Evolutionary conservation across 2,888 invertebrate genomes (phyloP).

Genomic region (Matsumyia berberina): DNA sequence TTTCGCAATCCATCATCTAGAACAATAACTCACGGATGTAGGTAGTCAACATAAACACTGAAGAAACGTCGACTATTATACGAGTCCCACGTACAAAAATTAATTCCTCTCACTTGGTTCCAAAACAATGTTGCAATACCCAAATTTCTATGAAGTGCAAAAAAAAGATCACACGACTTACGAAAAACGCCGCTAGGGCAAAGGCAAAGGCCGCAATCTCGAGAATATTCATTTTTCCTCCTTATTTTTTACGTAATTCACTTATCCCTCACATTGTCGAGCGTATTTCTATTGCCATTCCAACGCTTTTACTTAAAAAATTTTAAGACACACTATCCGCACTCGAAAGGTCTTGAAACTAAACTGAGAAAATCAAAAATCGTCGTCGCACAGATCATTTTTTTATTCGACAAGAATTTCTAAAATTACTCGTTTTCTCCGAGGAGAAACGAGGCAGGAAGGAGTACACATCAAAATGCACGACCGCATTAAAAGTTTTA

Average conservation of each 20-base stretch:
- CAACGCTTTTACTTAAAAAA: slow-evolving; percentile 3
- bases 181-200: slow-evolving; percentile 56
- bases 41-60: slow-evolving; percentile 10
- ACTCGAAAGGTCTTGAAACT: slow-evolving; percentile 51
- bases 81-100: slow-evolving; percentile 11
- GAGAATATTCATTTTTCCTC: slow-evolving; percentile 47
- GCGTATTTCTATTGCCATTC: background rate
- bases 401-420: slow-evolving; percentile 28
- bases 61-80: background rate
- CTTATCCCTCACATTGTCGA: slow-evolving; percentile 33
- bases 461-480: slow-evolving; percentile 48
- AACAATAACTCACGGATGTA: background rate
- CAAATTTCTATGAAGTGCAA: background rate
- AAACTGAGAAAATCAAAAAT: slow-evolving; percentile 56
- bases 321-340: slow-evolving; percentile 31
- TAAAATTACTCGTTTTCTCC: slow-evolving; percentile 56
- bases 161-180: slow-evolving; percentile 65
- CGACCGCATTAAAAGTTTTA: slow-evolving; percentile 28
- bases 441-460: slow-evolving; percentile 33
- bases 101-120: background rate
- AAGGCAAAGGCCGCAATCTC: slow-evolving; percentile 57
- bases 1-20: slow-evolving; percentile 22
- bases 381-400: background rate
- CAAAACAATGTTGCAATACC: background rate
- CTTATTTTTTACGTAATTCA: slow-evolving; percentile 52